These are phyloP conservation scores for Steinernema hermaphroditum DNA, from an alignment of 2,888 invertebrate species.

Conservation along the genomic window DNA sequence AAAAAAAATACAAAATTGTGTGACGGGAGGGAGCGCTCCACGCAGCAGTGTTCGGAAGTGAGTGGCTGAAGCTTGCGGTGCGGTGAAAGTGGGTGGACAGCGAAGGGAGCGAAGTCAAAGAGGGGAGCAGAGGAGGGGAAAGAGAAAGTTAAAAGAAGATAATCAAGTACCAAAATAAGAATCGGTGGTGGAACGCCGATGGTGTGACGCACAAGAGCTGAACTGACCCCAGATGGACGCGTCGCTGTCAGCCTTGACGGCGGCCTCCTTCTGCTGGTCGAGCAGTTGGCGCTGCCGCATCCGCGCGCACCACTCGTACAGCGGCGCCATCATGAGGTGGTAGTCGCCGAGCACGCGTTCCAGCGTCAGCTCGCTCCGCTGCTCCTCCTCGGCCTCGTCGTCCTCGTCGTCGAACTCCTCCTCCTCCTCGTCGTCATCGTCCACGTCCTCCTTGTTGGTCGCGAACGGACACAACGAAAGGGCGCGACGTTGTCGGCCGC, in stretches of 20 bases:
- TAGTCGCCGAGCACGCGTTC: conserved; percentile 49
- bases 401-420: not conserved
- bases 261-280: conserved; percentile 45
- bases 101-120: not conserved
- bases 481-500: conserved; percentile 44
- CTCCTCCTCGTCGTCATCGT: not conserved
- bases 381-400: conserved; percentile 39
- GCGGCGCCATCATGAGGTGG: conserved; percentile 61
- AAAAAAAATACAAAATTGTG: not conserved
- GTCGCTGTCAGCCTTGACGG: conserved; percentile 45
- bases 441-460: conserved; percentile 33
- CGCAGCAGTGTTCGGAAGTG: conserved; percentile 6
- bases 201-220: conserved; percentile 31
- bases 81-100: conserved; percentile 2
- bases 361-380: not conserved
- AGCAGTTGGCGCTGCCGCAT: conserved; percentile 44
- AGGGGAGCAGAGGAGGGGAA: not conserved
- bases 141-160: conserved; percentile 23
- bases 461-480: conserved; percentile 49
- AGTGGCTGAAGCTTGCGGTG: not conserved
- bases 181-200: conserved; percentile 28
- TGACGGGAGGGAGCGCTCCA: not conserved
- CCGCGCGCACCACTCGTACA: conserved; percentile 60
- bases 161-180: conserved; percentile 21
- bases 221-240: conserved; percentile 35